A percentile compares a stretch with the other conserved stretches of the same genome.
Evolutionary conservation across 2,797 vertebrate species (phyloP).

Genomic region (Nannoperca obscura): DNA sequence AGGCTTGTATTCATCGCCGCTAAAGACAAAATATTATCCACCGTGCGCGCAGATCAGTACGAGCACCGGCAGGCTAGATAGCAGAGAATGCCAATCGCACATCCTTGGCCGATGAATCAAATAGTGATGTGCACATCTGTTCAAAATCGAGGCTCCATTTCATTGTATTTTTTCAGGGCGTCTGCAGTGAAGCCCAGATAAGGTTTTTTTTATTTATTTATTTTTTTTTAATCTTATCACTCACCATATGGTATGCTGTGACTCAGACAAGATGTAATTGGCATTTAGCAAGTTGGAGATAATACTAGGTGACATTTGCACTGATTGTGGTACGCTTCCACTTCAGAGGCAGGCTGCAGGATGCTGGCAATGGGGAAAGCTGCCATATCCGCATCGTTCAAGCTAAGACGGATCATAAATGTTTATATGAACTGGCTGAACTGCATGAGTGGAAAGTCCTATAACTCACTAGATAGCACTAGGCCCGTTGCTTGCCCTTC

Average conservation of each 20-base stretch:
- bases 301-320: constrained; percentile 76
- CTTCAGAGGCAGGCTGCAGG: constrained; percentile 50
- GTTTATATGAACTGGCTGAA: neutral
- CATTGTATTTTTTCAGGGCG: constrained; percentile 28
- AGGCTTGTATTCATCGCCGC: constrained; percentile 55
- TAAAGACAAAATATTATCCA: constrained; percentile 68
- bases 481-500: constrained; percentile 43
- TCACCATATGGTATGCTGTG: constrained; percentile 63
- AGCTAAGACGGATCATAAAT: constrained; percentile 33
- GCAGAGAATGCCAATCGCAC: constrained; percentile 33
- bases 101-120: constrained; percentile 48
- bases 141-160: constrained; percentile 50
- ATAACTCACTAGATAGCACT: constrained; percentile 1
- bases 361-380: constrained; percentile 13
- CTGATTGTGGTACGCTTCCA: constrained; percentile 59
- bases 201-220: neutral
- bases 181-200: constrained; percentile 34
- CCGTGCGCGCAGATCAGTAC: constrained; percentile 36
- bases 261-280: constrained; percentile 70
- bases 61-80: constrained; percentile 27
- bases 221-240: constrained; percentile 48
- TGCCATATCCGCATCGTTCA: neutral
- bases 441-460: constrained; percentile 28
- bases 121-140: constrained; percentile 63
- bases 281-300: constrained; percentile 69